Conservation (phyloP, 2,888 invertebrate genomes). For the Watsonalla cultraria region DNA sequence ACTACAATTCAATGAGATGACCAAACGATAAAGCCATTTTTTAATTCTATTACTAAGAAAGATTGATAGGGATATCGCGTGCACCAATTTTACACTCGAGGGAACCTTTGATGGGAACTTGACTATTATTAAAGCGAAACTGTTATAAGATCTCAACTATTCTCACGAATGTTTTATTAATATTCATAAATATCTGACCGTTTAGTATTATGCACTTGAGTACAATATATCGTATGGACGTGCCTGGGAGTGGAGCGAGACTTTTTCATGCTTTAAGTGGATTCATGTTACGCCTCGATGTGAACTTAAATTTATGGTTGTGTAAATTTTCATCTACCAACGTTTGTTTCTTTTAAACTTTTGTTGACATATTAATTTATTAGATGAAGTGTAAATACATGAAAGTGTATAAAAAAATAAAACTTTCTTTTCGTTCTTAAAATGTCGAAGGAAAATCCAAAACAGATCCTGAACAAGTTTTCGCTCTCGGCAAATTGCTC, state of each 20-base stretch:
- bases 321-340: too few species aligned
- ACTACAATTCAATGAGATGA: slow-evolving; percentile 9
- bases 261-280: neutral
- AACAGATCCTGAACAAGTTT: neutral
- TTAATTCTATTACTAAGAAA: slow-evolving; percentile 37
- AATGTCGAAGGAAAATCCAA: neutral
- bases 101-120: slow-evolving; percentile 49
- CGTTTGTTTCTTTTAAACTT: neutral
- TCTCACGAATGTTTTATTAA: slow-evolving; percentile 52
- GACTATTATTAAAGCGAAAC: slow-evolving; percentile 36
- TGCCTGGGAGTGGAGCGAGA: neutral
- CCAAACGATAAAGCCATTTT: slow-evolving; percentile 45
- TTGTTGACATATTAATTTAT: neutral
- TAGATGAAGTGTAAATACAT: neutral
- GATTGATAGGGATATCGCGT: slow-evolving; percentile 65
- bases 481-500: slow-evolving; percentile 1
- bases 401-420: too few species aligned
- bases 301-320: too few species aligned
- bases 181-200: slow-evolving; percentile 40
- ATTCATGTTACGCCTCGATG: neutral
- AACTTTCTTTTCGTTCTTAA: too few species aligned
- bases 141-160: slow-evolving; percentile 23
- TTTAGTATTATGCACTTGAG: slow-evolving; percentile 18
- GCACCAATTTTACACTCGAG: slow-evolving; percentile 45
- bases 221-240: neutral